Base-by-base conservation (phyloP, 2,797 vertebrate genomes). In the Catharus ustulatus region DNA sequence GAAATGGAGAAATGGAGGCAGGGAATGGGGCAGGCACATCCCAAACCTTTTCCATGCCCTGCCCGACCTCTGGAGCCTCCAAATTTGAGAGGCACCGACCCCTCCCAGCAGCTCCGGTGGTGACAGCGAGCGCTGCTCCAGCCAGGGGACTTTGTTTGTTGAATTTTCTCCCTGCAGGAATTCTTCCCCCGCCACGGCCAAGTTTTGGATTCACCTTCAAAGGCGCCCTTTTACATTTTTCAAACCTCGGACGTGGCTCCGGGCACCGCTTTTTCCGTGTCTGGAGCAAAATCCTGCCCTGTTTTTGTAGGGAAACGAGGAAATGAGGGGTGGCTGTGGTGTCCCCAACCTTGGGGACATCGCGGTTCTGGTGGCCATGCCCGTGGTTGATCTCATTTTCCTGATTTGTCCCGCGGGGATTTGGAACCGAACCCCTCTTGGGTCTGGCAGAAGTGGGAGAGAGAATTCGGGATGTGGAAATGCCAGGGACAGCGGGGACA, bases 101-200 rank as follows among this genome's bases (percentile, higher is more conserved):
- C 42, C 92, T 59, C 34, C 24, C 61, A 1, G 34, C 52, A 34
- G 42, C 24, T 10, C 16, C 22, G 17, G 14, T 27, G 51, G 52
- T 2, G 73, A 19, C 63, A 5, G n/a, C 9, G n/a, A 32, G 27
- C 13, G 21, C 27, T 17, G 59, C 77, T 67, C 74, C 75, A 29
- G 92, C 92, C 86, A 29, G 89, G 57, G 54, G 5, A 74, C 57
- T 76, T 40, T 42, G 84, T 90, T 93, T 94, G 93, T 94, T 80
- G 91, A 92, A 59, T 61, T 95, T 87, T 32, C 89, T 90, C 52
- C 69, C 73, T 49, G 62, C 85, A 89, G 90, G 94, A 96, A 95
- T 95, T 89, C 57, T 52, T 62, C 7, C 15, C 42, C 59, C 1
- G 21, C 43, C 0, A 13, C 4, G 7, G 64, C 85, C 86, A 63